Base-by-base conservation (phyloP, 2,113 vertebrate species). In the Chloebia gouldiae region DNA sequence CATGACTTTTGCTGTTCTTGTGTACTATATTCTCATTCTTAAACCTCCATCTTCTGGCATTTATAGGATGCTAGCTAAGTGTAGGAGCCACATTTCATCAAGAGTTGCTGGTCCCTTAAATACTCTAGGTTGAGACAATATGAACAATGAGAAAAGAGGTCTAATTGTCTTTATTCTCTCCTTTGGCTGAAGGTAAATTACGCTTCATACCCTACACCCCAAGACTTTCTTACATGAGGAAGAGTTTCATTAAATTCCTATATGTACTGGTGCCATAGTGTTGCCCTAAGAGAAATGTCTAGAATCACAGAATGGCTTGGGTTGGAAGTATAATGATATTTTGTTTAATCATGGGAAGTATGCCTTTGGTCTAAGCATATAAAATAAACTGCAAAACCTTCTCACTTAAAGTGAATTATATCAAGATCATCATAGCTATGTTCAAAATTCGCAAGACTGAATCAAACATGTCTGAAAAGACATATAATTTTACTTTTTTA, bases 131-230 rank as follows among this genome's bases (percentile, higher is more conserved):
- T 78, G 17, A 75, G 19, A 13, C 0, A 30, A 68, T 37, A n/a
- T 0, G 47, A 81, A 61, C 31, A 61, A 30, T 31, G 17, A 81
- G 13, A 30, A 88, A 65, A 76, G 66, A 44, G 1, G 2, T 51
- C 17, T 70, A 0, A 1, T 57, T 92, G 75, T 15, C 15, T 49
- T 47, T 56, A 28, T 76, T 71, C 2, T 89, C 5, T 71, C 5
- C 7, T 27, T 5, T 56, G 18, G 2, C 11, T 79, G 30, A 11
- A 42, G 33, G 11, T 44, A 82, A 85, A 53, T 64, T 6, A 14
- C 4, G 4, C 10, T 8, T 68, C 24, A 17, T 27, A 33, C 14
- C 16, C 21, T 49, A 45, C 73, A 61, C 7, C 0, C 0, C 6
- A 70, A 47, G 7, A 3, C 6, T 66, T 88, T 82, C 35, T 65